Evolutionary conservation across 2,113 vertebrate species (phyloP), one percentile per base, ranked within the genome.

Genomic region (Gymnocephalus cernua): DNA sequence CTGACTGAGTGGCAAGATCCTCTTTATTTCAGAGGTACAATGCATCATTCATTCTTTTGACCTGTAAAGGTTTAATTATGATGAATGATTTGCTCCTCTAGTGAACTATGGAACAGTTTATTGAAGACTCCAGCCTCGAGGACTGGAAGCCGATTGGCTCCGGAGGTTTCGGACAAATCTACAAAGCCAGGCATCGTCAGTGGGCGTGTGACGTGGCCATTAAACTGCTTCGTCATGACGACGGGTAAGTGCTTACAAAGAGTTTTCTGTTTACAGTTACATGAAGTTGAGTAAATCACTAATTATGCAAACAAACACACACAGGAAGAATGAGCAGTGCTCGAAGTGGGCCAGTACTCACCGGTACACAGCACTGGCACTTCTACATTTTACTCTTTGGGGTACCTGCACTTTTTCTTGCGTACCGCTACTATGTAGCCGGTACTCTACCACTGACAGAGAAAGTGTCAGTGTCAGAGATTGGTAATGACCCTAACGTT

Each of bases 141-240:
- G 44, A 10, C 50, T 95, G 93, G 89, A 0, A 7, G 2, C 23
- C 11, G 51, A 92, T 95, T 62, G 93, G 86, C 27, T 65, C 69
- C 4, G 96, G 96, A 1, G 93, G 94, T 0, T 96, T 96, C 3
- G 96, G 96, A 1, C 29, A 91, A 67, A 87, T 96, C 62, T 91
- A 87, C 74, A 92, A 84, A 66, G 95, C 87, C 64, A 87, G 89
- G 21, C 94, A 96, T 59, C 66, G 1, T 2, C 15, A 25, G 4
- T 90, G 85, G 93, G 78, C 84, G 11, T 80, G 86, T 23, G 35
- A 90, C 1, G 84, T 96, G 41, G 94, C 92, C 11, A 62, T 94
- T 21, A 92, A 91, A 67, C 62, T 91, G 25, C 86, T 94, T 63
- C 84, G 88, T 5, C 32, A 54, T 32, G 85, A 89, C 2, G 77